Conservation (phyloP, 2,113 vertebrate genomes). For the Sapajus apella region DNA sequence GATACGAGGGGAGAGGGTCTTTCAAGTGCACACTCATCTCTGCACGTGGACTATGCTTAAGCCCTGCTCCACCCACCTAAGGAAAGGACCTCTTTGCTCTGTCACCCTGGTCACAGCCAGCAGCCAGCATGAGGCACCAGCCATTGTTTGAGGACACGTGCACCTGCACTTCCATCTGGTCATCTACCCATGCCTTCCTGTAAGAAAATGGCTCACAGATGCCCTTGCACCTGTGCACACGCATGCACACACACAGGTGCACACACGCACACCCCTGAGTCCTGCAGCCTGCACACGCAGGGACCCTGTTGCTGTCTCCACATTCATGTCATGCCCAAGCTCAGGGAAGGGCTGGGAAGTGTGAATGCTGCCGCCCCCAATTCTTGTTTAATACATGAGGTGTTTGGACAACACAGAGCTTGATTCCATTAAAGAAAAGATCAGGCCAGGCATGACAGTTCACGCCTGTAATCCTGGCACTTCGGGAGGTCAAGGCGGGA, state of each 20-base stretch:
- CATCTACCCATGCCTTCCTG: not conserved
- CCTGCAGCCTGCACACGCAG: not conserved
- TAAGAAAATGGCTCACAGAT: not conserved
- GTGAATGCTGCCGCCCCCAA: rapidly evolving
- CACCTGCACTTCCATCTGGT: not conserved
- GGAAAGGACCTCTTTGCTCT: not conserved
- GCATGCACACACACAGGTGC: rapidly evolving
- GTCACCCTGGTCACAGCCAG: not conserved
- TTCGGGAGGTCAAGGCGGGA: no score
- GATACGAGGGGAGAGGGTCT: not conserved
- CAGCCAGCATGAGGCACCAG: rapidly evolving
- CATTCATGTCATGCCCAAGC: rapidly evolving
- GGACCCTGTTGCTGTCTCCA: not conserved
- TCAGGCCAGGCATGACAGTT: not conserved
- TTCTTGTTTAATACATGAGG: rapidly evolving
- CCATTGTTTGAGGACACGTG: rapidly evolving
- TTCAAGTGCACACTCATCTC: not conserved
- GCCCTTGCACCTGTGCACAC: not conserved
- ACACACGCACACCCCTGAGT: no score
- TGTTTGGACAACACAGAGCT: not conserved
- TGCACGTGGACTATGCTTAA: no score
- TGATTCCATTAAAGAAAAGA: not conserved
- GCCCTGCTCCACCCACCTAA: not conserved
- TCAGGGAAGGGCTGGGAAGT: not conserved
- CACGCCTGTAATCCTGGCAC: no score